These are phyloP conservation scores for Phodopus roborovskii DNA, from an alignment of 2,113 vertebrate genomes.

Conservation along the genomic window DNA sequence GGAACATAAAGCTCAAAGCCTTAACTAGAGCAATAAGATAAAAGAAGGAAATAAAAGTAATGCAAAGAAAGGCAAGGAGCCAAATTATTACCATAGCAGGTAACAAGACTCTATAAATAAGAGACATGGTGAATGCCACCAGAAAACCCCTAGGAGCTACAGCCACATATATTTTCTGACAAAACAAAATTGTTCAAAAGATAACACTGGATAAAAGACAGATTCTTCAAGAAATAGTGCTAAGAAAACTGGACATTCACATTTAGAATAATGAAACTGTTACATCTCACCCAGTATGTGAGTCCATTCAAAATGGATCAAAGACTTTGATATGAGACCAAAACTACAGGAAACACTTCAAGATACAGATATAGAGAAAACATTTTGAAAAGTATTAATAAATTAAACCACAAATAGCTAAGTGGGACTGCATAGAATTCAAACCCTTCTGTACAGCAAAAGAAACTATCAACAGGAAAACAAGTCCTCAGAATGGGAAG, in stretches of 20 bases:
- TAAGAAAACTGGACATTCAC: neutral
- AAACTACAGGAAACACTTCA: neutral
- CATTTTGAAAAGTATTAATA: neutral
- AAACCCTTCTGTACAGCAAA: neutral
- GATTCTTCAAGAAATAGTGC: neutral
- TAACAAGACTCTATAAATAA: neutral
- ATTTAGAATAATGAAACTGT: neutral
- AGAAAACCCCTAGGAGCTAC: neutral
- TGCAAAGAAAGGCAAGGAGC: neutral
- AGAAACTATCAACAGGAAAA: neutral
- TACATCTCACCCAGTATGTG: neutral
- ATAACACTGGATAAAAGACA: neutral
- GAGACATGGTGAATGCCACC: neutral
- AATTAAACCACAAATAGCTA: neutral
- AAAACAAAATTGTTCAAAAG: neutral
- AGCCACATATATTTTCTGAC: no score
- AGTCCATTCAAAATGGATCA: neutral
- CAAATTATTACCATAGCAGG: neutral
- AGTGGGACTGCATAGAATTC: neutral
- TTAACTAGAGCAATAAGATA: neutral
- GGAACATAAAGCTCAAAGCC: neutral
- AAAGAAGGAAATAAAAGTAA: neutral
- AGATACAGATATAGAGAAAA: neutral
- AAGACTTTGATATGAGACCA: neutral
- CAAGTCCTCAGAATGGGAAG: neutral